These are phyloP conservation scores for Aplodontia rufa DNA, from an alignment of 2,113 vertebrate species.

Conservation along the genomic window DNA sequence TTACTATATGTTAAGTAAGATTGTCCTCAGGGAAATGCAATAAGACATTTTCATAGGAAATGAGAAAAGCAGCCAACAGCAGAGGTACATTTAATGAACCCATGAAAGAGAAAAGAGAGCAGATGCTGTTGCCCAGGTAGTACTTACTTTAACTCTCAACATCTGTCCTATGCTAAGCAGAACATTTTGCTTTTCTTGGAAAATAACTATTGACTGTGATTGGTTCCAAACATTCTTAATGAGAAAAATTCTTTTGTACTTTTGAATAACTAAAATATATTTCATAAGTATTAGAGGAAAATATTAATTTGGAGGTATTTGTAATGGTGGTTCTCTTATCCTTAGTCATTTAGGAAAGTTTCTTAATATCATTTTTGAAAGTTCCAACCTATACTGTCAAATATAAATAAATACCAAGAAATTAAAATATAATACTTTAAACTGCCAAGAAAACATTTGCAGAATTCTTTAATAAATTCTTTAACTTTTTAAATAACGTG, in stretches of 20 bases:
- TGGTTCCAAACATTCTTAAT: background rate
- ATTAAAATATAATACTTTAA: background rate
- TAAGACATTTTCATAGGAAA: slow-evolving; percentile 10
- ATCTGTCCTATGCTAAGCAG: background rate
- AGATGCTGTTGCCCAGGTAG: background rate
- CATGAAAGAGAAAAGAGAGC: background rate
- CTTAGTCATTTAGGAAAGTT: background rate
- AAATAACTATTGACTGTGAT: background rate
- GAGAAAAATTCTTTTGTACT: background rate
- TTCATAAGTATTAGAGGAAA: slow-evolving; percentile 53
- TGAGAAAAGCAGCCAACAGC: background rate
- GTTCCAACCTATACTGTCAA: background rate
- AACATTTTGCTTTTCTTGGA: slow-evolving; percentile 22
- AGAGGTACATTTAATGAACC: background rate
- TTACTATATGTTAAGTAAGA: background rate
- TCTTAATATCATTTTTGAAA: slow-evolving; percentile 6
- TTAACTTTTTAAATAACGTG: background rate
- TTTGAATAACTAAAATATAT: background rate
- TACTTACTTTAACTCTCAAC: background rate
- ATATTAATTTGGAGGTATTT: background rate
- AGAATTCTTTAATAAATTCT: background rate
- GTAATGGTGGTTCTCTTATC: background rate
- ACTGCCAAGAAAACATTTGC: background rate
- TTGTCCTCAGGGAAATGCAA: background rate
- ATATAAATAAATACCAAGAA: background rate